Evolutionary conservation across 2,797 vertebrate species (phyloP).

Genomic region (Rhabdomys pumilio): DNA sequence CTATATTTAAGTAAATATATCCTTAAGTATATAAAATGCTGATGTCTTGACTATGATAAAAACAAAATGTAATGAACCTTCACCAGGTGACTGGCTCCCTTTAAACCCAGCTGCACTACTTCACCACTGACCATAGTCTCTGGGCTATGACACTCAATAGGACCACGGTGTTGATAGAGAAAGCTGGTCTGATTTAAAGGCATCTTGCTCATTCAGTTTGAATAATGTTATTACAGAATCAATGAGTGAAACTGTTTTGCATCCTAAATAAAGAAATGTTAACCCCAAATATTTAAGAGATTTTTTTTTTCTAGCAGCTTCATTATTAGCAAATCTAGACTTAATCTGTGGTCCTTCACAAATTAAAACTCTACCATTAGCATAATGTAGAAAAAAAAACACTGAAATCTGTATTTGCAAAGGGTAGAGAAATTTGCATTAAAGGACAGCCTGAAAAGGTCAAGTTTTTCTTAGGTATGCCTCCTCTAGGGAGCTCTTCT

Average conservation of each 20-base stretch:
- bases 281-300: background rate
- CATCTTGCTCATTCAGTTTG: background rate
- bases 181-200: background rate
- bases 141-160: background rate
- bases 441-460: background rate
- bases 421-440: background rate
- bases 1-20: background rate
- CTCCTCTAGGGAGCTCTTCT: background rate
- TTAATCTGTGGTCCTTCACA: background rate
- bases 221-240: background rate
- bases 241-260: background rate
- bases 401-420: constrained; percentile 5
- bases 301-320: background rate
- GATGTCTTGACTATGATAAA: constrained; percentile 12
- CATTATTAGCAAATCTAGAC: background rate
- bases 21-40: background rate
- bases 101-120: background rate
- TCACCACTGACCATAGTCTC: background rate
- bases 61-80: constrained; percentile 1
- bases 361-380: background rate
- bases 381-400: constrained; percentile 9
- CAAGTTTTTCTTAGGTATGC: background rate
- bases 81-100: background rate
- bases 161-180: background rate
- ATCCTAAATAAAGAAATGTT: background rate